Evolutionary conservation across 92 coral and sea anemone genomes (phyloP), one percentile per base, ranked within the genome.

Genomic region (Actinostola sp.): DNA sequence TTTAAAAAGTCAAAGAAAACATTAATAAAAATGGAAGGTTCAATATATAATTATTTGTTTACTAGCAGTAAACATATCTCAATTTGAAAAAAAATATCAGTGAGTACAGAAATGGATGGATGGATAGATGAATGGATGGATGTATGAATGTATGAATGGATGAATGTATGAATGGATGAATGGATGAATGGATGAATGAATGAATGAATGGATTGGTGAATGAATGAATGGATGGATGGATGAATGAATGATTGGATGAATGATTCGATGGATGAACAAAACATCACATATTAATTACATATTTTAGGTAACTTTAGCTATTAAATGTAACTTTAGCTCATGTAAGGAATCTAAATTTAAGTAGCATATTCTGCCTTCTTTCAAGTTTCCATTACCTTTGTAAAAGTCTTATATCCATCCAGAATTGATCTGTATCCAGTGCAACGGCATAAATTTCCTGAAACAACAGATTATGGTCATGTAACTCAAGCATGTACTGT

Each of bases 401-500:
- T 89, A 43, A 89, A 81, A 26, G 94, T 89, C 61, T 79, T 85
- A 54, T 78, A 85, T 25, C 94, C 94, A 32, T 89, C 94, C 56
- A 89, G 68, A 53, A 89, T 89, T 1, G 90, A 72, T 8, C 94
- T 65, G 61, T 89, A 89, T 23, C 94, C 94, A 32, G 94, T 89
- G 60, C 94, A 89, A 31, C 94, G 74, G 53, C 94, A 89, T 15
- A 89, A 82, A 39, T 89, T 89, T 8, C 94, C 94, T 89, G 68
- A 25, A 21, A 10, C 28, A 53, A 53, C 3, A 20, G 19, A 48
- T 13, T 48, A 9, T n/a, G n/a, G n/a, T n/a, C n/a, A n/a, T n/a
- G n/a, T n/a, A n/a, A n/a, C n/a, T n/a, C n/a, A n/a, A n/a, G n/a
- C n/a, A n/a, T n/a, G n/a, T n/a, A n/a, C n/a, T n/a, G n/a, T n/a